Base-by-base conservation (phyloP, 2,888 invertebrate species). In the Rhopalosiphum nymphaeae region DNA sequence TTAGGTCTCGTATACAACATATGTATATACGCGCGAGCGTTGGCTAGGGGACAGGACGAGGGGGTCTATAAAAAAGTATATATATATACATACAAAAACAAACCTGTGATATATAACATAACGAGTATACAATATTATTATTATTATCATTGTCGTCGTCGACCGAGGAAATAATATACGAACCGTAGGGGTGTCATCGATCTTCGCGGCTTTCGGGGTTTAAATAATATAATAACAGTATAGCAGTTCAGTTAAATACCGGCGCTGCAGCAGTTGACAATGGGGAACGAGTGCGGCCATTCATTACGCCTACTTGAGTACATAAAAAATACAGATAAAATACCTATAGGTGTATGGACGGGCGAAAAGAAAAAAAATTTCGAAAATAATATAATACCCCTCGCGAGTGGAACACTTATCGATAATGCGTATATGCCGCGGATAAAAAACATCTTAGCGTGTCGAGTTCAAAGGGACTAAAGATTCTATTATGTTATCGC, bases 271-370 rank as follows among this genome's bases (percentile, higher is more conserved):
- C 78, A 21, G 78, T 78, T 78, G 78, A 78, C 78, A 78, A 78
- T 78, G 78, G 78, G 78, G 36, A 78, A 36, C 26, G 29, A 26
- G 21, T 44, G 67, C 86, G 91, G 44, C 86, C 91, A 91, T 91
- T 91, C 91, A 91, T 91, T 92, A 92, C 88, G 67, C 57, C 85
- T 87, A 78, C 53, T 42, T 78, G 53, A 56, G 87, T 53, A 53
- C 53, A 84, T 42, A 61, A 85, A 85, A 86, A 61, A 87, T 21
- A 42, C 78, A 36, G 21, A 78, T 78, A 78, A 36, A 78, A 78
- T 36, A 21, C 78, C 36, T 36, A 57, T 57, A 57, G 57, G 78
- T 78, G 16, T 16, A n/a, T 36, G 36, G 67, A 36, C 7, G 36
- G 21, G 36, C 36, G 67, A 36, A 21, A 36, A 36, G n/a, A 36